Conservation (phyloP, 2,888 invertebrate species). For the Bombylius major region DNA sequence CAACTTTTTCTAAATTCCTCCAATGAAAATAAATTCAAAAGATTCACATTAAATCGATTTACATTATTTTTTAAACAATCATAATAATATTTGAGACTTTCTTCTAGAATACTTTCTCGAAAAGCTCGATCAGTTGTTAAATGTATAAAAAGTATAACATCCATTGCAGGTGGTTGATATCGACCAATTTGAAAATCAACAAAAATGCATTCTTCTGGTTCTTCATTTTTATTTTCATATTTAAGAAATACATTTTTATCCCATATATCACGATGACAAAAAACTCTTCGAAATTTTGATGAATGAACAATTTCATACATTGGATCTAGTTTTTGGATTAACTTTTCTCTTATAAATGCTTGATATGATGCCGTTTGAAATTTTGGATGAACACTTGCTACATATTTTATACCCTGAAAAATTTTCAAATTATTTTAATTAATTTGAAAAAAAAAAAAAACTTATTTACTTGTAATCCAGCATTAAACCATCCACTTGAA, state of each 20-base stretch:
- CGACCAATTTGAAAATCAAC: constrained; percentile 32
- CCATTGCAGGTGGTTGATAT: constrained; percentile 30
- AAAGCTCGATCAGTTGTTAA: constrained; percentile 21
- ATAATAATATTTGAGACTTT: constrained; percentile 21
- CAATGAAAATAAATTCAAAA: constrained; percentile 22
- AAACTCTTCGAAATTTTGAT: constrained; percentile 34
- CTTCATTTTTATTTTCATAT: background rate
- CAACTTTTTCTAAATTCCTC: constrained; percentile 28
- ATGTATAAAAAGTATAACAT: constrained; percentile 27
- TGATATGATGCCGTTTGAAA: constrained; percentile 18
- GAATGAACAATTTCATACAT: constrained; percentile 25
- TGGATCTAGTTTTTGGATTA: constrained; percentile 21
- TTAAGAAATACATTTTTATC: constrained; percentile 30
- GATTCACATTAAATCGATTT: constrained; percentile 20
- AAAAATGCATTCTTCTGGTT: constrained; percentile 8
- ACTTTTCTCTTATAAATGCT: constrained; percentile 20
- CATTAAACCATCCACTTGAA: constrained; percentile 4
- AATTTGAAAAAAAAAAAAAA: no score
- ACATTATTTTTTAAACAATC: constrained; percentile 23
- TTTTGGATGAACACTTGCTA: constrained; percentile 20
- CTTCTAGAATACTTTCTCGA: constrained; percentile 15
- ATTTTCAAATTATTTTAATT: background rate
- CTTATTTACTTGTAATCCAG: constrained; percentile 5
- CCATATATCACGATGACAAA: constrained; percentile 37
- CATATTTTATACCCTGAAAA: constrained; percentile 19